A percentile compares a stretch with the other conserved stretches of the same genome.
Conservation (phyloP, 30 jellyfish, hydroid and myxozoan genomes). For the Chrysaora quinquecirrha region DNA sequence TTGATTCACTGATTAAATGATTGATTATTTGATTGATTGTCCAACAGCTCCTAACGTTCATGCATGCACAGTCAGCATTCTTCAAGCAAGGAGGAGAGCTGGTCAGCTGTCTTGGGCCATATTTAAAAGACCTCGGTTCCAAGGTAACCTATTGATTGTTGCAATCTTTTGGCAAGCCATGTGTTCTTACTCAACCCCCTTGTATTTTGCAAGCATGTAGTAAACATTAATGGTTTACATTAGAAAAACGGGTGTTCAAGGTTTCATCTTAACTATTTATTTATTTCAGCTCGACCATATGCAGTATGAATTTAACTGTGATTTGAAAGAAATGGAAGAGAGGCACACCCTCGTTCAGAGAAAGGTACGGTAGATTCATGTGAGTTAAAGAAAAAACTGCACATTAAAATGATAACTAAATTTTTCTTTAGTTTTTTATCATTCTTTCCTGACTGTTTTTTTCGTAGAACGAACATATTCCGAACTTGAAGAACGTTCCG, state of each 20-base stretch:
- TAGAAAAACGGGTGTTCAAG: too few relatives aligned
- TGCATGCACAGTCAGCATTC: constrained; percentile 81
- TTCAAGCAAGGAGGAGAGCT: constrained; percentile 89
- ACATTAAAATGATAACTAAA: not conserved
- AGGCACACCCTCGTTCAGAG: constrained; percentile 94
- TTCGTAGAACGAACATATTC: constrained; percentile 32
- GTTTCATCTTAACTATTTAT: too few relatives aligned
- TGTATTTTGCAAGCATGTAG: too few relatives aligned
- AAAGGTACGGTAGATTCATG: constrained; percentile 52
- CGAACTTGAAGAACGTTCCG: constrained; percentile 10
- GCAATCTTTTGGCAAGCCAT: too few relatives aligned
- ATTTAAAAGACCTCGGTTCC: constrained; percentile 77
- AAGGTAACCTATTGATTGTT: too few relatives aligned
- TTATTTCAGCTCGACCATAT: constrained; percentile 80
- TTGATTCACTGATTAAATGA: too few relatives aligned
- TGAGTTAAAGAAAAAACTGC: not conserved
- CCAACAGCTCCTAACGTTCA: constrained; percentile 78
- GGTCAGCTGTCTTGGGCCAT: constrained; percentile 56
- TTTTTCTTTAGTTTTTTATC: too few relatives aligned
- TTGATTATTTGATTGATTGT: too few relatives aligned
- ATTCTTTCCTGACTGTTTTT: too few relatives aligned
- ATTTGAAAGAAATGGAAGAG: constrained; percentile 96
- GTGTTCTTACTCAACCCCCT: too few relatives aligned
- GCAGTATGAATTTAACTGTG: constrained; percentile 75
- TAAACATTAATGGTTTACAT: too few relatives aligned